phyloP scores from a whole-genome alignment of 2,888 invertebrate species.

The Lasioglossum villosulum region DNA sequence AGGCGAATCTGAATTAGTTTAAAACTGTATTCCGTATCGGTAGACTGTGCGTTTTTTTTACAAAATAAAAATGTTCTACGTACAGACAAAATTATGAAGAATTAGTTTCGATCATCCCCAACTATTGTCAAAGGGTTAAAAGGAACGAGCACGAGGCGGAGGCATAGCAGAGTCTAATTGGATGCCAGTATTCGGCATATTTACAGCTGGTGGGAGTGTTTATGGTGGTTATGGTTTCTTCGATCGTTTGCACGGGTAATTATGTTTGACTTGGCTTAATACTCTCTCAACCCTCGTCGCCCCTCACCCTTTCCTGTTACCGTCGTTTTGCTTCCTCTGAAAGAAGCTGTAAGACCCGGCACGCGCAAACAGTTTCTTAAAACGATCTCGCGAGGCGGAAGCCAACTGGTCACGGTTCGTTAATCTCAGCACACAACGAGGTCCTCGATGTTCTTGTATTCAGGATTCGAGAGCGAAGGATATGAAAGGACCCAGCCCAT shows the following conservation, averaged over 20 bases:
- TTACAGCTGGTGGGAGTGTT: conserved; percentile 54
- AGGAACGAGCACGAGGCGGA: background rate
- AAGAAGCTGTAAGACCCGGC: conserved; percentile 58
- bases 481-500: conserved; percentile 33
- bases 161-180: conserved; percentile 14
- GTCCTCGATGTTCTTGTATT: conserved; percentile 46
- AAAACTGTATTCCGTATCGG: background rate
- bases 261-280: conserved; percentile 72
- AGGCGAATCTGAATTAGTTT: background rate
- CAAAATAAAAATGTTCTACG: background rate
- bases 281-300: conserved; percentile 7
- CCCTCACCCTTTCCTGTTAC: background rate
- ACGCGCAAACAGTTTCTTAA: conserved; percentile 68
- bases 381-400: conserved; percentile 61
- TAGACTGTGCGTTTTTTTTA: background rate
- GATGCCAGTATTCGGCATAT: conserved; percentile 23
- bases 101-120: background rate
- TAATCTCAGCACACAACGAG: conserved; percentile 66
- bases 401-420: conserved; percentile 61
- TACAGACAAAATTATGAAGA: background rate
- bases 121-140: no score
- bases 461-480: conserved; percentile 59
- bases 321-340: conserved; percentile 11
- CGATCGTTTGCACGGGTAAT: conserved; percentile 67
- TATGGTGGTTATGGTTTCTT: conserved; percentile 50